A percentile compares a stretch with the other conserved stretches of the same genome.
These are phyloP conservation scores for Galeopsomyia nigrocyanea DNA, from an alignment of 2,888 invertebrate species.

Conservation along the genomic window DNA sequence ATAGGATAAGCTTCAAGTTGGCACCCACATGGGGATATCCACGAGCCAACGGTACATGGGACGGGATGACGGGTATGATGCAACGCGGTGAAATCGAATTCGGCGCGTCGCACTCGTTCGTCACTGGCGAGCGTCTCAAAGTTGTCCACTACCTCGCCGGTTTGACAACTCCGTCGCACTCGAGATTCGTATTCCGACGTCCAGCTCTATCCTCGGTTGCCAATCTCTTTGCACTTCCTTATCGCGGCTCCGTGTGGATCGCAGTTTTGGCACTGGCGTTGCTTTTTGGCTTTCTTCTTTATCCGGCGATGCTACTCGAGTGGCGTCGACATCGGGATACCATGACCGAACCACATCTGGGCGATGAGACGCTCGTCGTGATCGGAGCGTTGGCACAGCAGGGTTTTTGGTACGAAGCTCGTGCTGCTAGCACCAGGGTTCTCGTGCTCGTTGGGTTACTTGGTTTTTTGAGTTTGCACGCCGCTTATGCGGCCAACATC, in stretches of 20 bases:
- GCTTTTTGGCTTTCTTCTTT: conserved; percentile 69
- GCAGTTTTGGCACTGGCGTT: conserved; percentile 66
- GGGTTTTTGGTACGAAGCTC: conserved; percentile 69
- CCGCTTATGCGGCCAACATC: conserved; percentile 83
- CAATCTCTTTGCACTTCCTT: conserved; percentile 80
- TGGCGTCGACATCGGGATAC: conserved; percentile 1
- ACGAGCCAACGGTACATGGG: conserved; percentile 53
- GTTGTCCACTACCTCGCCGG: conserved; percentile 75
- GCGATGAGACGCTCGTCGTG: conserved; percentile 72
- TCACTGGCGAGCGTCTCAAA: conserved; percentile 74
- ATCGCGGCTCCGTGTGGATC: conserved; percentile 77
- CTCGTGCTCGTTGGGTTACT: conserved; percentile 76
- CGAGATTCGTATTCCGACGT: conserved; percentile 80
- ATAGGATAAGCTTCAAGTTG: conserved; percentile 47
- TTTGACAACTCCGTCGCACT: conserved; percentile 75
- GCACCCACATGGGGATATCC: conserved; percentile 55
- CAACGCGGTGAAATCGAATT: conserved; percentile 55
- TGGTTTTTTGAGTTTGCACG: conserved; percentile 79
- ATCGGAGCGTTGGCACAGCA: conserved; percentile 77
- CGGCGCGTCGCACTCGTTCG: conserved; percentile 68
- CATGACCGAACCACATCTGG: conserved; percentile 21
- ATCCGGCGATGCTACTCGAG: conserved; percentile 66
- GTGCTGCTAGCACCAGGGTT: conserved; percentile 70
- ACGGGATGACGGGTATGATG: conserved; percentile 56
- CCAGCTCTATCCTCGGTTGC: conserved; percentile 81